These are phyloP conservation scores for Eupeodes corollae DNA, from an alignment of 1,140 invertebrate species.

Conservation along the genomic window DNA sequence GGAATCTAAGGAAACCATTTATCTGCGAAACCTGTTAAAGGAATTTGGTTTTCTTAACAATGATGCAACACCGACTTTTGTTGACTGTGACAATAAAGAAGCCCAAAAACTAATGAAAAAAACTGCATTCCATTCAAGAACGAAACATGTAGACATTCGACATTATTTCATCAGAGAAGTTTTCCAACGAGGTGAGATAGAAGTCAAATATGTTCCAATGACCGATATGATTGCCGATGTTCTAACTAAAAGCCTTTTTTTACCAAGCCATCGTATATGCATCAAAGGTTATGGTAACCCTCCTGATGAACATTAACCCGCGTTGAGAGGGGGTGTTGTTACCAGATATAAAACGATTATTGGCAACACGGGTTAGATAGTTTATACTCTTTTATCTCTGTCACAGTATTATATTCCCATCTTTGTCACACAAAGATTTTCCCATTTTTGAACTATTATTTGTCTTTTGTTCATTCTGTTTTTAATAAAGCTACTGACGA, in stretches of 20 bases:
- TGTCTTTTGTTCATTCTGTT: too few species aligned
- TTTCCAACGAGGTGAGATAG: constrained; percentile 8
- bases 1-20: constrained; percentile 34
- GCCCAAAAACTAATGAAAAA: constrained; percentile 3
- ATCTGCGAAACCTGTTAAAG: constrained; percentile 19
- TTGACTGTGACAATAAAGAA: constrained; percentile 9
- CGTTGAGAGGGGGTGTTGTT: too few species aligned
- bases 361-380: too few species aligned
- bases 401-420: too few species aligned
- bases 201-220: constrained; percentile 9
- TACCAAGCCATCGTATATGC: constrained; percentile 2
- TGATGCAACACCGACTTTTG: not conserved
- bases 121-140: constrained; percentile 1
- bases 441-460: too few species aligned
- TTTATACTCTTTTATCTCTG: too few species aligned
- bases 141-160: constrained; percentile 10
- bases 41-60: constrained; percentile 12
- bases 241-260: constrained; percentile 6
- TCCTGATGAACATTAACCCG: too few species aligned
- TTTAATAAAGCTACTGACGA: too few species aligned
- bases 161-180: constrained; percentile 8
- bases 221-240: constrained; percentile 8
- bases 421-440: too few species aligned
- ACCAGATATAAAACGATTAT: too few species aligned
- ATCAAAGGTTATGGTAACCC: too few species aligned